Percentiles rank a stretch among this genome's conserved stretches.
phyloP scores from a whole-genome alignment of 2,888 invertebrate genomes.

The Parnassius orleans region DNA sequence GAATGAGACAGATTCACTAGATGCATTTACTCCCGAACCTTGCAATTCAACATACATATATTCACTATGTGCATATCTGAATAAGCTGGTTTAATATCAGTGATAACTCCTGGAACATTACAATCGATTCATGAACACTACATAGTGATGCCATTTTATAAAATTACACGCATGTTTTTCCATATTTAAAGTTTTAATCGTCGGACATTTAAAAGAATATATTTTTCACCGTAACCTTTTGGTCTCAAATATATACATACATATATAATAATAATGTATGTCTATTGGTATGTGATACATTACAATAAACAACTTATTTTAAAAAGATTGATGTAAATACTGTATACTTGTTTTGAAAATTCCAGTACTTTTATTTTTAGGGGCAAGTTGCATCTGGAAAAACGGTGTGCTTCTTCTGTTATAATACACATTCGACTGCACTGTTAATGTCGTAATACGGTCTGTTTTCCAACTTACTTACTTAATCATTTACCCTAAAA shows the following conservation, averaged over 20 bases:
- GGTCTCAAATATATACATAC: neutral
- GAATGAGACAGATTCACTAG: slow-evolving; percentile 49
- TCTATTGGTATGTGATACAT: no score
- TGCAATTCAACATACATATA: slow-evolving; percentile 40
- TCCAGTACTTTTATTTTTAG: no score
- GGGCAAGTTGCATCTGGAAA: no score
- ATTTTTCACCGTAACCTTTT: neutral
- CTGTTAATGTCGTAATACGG: no score
- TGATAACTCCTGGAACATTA: slow-evolving; percentile 36
- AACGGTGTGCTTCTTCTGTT: no score
- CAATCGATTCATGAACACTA: slow-evolving; percentile 9
- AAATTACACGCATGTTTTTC: neutral
- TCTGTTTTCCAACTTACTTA: no score
- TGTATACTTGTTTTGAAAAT: no score
- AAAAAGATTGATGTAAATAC: no score
- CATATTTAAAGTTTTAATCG: neutral
- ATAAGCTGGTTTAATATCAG: slow-evolving; percentile 32
- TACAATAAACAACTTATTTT: no score
- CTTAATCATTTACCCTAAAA: no score
- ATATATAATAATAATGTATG: no score
- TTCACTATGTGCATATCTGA: slow-evolving; percentile 13
- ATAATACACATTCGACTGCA: no score
- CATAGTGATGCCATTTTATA: neutral
- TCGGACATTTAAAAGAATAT: neutral
- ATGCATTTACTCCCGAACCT: slow-evolving; percentile 54